Evolutionary conservation across 2,888 invertebrate genomes (phyloP), one percentile per base, ranked within the genome.

Genomic region (Carpatolechia fugitivella): DNA sequence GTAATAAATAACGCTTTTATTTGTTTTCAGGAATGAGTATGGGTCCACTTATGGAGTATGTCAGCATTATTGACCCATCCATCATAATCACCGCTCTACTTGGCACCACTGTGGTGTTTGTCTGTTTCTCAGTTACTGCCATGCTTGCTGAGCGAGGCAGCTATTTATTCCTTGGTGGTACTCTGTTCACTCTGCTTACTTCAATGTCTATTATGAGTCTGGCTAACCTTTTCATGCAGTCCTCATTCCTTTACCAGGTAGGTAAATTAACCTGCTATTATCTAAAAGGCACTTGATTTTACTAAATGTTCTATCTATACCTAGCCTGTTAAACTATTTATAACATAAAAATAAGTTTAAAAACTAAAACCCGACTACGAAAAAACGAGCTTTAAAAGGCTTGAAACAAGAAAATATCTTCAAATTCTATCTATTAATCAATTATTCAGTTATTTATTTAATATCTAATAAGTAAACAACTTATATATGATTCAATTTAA

Each of bases 111-210:
- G 87, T 98, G 46, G 95, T 99, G 54, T 99, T 99, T 85, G 94
- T 95, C 13, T 97, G 97, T 70, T 98, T 99, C 90, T 95, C 97
- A 16, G 82, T 98, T 68, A 94, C 97, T 52, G 94, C 99, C 3
- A 92, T 99, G 78, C 91, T 97, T 65, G 96, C 97, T 52, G 94
- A 96, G 64, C 93, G 96, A 62, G 97, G 98, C 62, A 94, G 94
- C 75, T 98, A 94, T 93, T 90, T 99, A 56, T 98, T 95, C 85
- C 91, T 99, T 48, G 98, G 98, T 60, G 98, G 97, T 67, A 93
- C 95, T 56, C 90, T 98, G 62, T 93, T 97, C 91, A 96, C 97
- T 40, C 87, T 96, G 46, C 87, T 98, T 49, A 94, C 95, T 61
- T 93, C 95, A 52, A 92, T 98, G 91, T 91, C 96, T 54, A 69